Base-by-base conservation (phyloP, 2,888 invertebrate species). In the Pseudococcus viburni region DNA sequence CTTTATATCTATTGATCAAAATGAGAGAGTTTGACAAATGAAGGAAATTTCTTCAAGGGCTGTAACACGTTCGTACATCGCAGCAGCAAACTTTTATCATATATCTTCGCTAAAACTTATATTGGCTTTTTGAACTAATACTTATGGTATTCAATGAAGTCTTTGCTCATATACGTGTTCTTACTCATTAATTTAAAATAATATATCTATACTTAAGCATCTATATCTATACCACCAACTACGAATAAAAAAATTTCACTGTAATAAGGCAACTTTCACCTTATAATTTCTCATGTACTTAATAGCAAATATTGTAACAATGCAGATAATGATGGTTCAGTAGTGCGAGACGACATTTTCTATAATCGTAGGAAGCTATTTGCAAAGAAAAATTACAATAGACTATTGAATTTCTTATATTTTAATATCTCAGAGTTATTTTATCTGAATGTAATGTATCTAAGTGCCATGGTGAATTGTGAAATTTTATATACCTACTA, bases 11-110 rank as follows among this genome's bases (percentile, higher is more conserved):
- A 83, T 83, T 83, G 80, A 83, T 83, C 80, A 83, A 83, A 83
- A 83, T 83, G 80, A 83, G 33, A 80, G 80, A 46, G 80, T 46
- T 83, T 83, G 80, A 83, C 46, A 83, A 83, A 83, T 83, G 80
- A 83, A 83, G 80, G 80, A 83, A 83, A 83, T 83, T 83, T 46
- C 46, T 83, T 46, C 42, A 83, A 73, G 33, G 33, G 33, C 26
- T 73, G 64, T 64, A 19, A 73, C 33, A 39, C 17, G 73, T 73
- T 39, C 9, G 7, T 17, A 46, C 7, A 5, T 7, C 15, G 8
- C 11, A 64, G n/a, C 15, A 19, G 22, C 9, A 68, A 73, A 73
- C 73, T 73, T 17, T 33, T 1, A 33, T 33, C 33, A 17, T 33
- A 33, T 33, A 73, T n/a, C 8, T 73, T 73, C 33, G 17, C 73